Evolutionary conservation across 1,140 invertebrate species (phyloP), one percentile per base, ranked within the genome.

Genomic region (Heliconius himera): DNA sequence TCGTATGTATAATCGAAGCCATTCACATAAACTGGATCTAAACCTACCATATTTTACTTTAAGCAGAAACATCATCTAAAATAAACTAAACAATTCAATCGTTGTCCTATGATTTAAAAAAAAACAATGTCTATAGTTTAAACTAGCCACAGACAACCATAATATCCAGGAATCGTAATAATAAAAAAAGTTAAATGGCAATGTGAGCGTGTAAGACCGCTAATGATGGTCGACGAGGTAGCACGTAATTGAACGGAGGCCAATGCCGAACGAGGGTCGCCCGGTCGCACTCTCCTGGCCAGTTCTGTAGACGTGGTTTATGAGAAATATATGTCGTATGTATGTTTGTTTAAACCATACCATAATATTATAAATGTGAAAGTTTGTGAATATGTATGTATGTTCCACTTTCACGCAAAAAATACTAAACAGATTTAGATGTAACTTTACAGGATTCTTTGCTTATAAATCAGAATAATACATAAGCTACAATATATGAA

Each of bases 201-300:
- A 49, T 36, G 49, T 41, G 71, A 79, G 82, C 81, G 78, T 78
- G 81, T 78, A 81, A 81, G 72, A 78, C 70, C 72, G 74, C 71
- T 79, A 81, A 83, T 83, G 79, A 79, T 36, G 70, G 51, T 36
- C 77, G 71, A 66, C 56, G 36, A 51, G 54, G 54, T 51, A 77
- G 56, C 60, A 80, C 74, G 78, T 77, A 74, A 82, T 77, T 80
- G 75, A 82, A 80, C 75, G 60, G 82, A 78, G 76, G 79, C 82
- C 79, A 79, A 81, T 79, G 82, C 79, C 82, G 76, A 81, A 81
- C 49, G 82, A 76, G 79, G 79, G 76, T 81, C 82, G 77, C 51
- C 77, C 80, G 70, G 79, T 77, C 56, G 60, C 20, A 2, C 8
- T 22, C 20, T 18, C 54, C 54, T 18, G 20, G 3, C 54, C 54